phyloP scores from a whole-genome alignment of 2,113 vertebrate genomes.

The Enhydra lutris region DNA sequence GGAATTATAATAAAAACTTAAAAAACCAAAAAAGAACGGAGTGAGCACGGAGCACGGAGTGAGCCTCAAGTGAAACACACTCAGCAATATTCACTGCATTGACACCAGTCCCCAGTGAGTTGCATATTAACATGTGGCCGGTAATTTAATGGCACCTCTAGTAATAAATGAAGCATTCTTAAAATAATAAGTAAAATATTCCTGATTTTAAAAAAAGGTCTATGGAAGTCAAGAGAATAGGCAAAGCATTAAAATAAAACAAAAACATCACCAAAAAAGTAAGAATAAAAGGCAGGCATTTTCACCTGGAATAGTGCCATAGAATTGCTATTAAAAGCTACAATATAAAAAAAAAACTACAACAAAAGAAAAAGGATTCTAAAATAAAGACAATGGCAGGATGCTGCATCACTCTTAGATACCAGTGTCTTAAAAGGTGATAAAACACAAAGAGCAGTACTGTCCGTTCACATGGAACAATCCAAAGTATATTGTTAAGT shows the following conservation, averaged over 20 bases:
- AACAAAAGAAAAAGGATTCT: neutral
- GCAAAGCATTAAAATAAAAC: neutral
- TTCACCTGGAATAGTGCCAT: neutral
- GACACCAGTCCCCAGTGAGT: constrained; percentile 80
- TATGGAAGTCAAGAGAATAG: neutral
- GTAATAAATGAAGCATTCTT: constrained; percentile 89
- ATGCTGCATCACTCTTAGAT: neutral
- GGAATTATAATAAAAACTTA: neutral
- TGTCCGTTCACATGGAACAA: neutral
- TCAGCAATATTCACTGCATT: constrained; percentile 71
- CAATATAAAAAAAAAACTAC: neutral
- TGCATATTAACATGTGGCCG: constrained; percentile 84
- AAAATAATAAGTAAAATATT: constrained; percentile 86
- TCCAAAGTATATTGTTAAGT: neutral
- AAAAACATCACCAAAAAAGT: neutral
- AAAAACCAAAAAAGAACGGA: neutral
- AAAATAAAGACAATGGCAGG: neutral
- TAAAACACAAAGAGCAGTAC: neutral
- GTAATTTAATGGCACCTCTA: constrained; percentile 87
- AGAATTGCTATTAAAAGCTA: neutral
- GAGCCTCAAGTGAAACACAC: constrained; percentile 69
- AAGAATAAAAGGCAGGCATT: neutral
- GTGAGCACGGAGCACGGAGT: constrained; percentile 21
- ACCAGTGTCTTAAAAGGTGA: neutral
- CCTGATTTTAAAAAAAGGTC: neutral